Evolutionary conservation across 2,888 invertebrate species (phyloP), one percentile per base, ranked within the genome.

Genomic region (Tetragonisca angustula): DNA sequence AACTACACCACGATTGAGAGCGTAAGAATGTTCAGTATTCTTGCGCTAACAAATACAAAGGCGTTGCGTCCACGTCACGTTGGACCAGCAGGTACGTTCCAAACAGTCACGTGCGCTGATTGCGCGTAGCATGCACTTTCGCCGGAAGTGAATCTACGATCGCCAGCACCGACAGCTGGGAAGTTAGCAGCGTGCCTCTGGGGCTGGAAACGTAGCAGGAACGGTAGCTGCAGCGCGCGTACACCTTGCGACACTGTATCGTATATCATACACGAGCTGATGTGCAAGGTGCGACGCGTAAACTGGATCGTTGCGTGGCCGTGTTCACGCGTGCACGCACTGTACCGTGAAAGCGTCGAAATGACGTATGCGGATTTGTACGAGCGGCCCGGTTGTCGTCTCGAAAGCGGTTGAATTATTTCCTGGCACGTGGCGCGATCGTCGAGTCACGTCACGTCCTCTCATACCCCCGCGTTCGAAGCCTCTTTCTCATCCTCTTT

Each of bases 391-490:
- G 49, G 64, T 64, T 71, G 72, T 84, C 83, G 56, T 32, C 80
- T 67, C 21, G 79, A 85, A 82, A 85, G 73, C n/a, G 85, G 68
- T 80, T 85, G 81, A 85, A 88, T 85, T 87, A 87, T 83, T 88
- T 80, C 81, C 74, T 73, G 73, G 68, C 75, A 65, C 70, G 77
- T 67, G 70, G 61, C 81, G 59, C 81, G 64, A 62, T 75, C 59
- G 79, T 76, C 70, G 56, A 62, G 36, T 52, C 77, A 52, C 65
- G 19, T 11, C 32, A 11, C 36, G 13, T 15, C 4, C 24, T 19
- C 43, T 15, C 64, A 5, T 21, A 36, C 43, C 19, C 17, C 17
- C 17, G 27, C 17, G 9, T 11, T 43, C 9, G 43, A 11, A 21
- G n/a, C 77, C 27, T 61, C 43, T 24, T 21, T n/a, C 9, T 6